phyloP scores from a whole-genome alignment of 2,888 invertebrate species.

The Petrolisthes cinctipes region DNA sequence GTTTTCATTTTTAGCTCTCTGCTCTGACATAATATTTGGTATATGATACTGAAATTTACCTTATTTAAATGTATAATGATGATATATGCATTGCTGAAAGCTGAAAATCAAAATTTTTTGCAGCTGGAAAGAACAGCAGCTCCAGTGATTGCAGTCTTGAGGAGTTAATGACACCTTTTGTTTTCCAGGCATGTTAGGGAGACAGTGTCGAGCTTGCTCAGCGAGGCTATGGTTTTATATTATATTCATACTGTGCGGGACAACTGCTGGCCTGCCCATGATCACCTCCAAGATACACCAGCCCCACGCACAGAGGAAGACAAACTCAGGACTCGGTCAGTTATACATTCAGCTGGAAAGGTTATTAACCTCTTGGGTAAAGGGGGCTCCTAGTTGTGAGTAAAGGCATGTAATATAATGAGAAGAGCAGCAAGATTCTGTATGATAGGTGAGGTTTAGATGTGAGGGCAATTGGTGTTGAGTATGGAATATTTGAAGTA shows the following conservation, averaged over 20 bases:
- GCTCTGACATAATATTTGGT: no score
- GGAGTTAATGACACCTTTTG: background rate
- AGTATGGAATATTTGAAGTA: background rate
- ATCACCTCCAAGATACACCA: slow-evolving; percentile 70
- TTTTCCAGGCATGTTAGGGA: slow-evolving; percentile 61
- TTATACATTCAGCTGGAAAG: background rate
- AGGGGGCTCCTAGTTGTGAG: no score
- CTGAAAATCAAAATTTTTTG: no score
- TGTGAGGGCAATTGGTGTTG: background rate
- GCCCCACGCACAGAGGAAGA: slow-evolving; percentile 51
- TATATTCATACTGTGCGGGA: slow-evolving; percentile 86
- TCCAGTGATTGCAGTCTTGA: no score
- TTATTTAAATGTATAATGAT: no score
- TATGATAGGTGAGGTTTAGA: background rate
- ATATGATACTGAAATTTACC: no score
- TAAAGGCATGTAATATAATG: no score
- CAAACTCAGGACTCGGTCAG: slow-evolving; percentile 39
- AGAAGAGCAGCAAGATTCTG: background rate
- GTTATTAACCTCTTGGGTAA: no score
- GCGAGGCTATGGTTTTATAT: slow-evolving; percentile 88
- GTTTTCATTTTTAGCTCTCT: no score
- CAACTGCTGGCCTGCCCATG: slow-evolving; percentile 91
- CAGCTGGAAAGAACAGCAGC: no score
- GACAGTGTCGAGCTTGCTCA: slow-evolving; percentile 59
- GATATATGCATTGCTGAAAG: no score